Evolutionary conservation across 2,113 vertebrate species (phyloP).

Genomic region (Campylomormyrus numenius): DNA sequence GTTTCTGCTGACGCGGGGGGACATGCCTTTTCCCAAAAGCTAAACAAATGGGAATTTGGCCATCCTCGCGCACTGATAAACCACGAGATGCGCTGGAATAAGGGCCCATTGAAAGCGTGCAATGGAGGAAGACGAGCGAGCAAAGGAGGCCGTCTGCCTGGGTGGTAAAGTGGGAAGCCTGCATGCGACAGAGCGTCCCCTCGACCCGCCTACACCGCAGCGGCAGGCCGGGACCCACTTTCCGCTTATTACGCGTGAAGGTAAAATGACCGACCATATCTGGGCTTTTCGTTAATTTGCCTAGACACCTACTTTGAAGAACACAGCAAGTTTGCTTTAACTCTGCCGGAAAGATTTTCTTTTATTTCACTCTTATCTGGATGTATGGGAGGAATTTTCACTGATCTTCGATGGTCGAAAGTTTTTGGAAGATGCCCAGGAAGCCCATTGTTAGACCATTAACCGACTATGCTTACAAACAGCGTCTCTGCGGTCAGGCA

Average conservation of each 20-base stretch:
- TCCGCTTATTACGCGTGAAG: neutral
- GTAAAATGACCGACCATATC: neutral
- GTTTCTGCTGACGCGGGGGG: conserved; percentile 32
- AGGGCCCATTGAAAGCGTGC: conserved; percentile 56
- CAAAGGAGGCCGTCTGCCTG: conserved; percentile 48
- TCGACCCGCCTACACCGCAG: neutral
- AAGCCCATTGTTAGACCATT: neutral
- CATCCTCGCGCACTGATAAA: conserved; percentile 43
- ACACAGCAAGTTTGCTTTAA: neutral
- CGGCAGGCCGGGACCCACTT: neutral
- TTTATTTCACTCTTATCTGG: neutral
- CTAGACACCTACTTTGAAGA: neutral
- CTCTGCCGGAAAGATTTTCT: neutral
- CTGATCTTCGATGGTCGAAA: neutral
- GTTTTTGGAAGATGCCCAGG: neutral
- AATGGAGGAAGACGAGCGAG: conserved; percentile 53
- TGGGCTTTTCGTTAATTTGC: neutral
- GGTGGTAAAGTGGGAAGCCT: conserved; percentile 44
- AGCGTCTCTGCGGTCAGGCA: neutral
- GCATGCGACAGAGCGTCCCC: neutral
- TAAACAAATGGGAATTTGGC: conserved; percentile 39
- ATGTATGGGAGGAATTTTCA: neutral
- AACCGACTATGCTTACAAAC: neutral
- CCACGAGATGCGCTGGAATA: conserved; percentile 47
- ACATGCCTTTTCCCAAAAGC: conserved; percentile 39